phyloP scores from a whole-genome alignment of 2,113 vertebrate genomes.

The Sigmodon hispidus region DNA sequence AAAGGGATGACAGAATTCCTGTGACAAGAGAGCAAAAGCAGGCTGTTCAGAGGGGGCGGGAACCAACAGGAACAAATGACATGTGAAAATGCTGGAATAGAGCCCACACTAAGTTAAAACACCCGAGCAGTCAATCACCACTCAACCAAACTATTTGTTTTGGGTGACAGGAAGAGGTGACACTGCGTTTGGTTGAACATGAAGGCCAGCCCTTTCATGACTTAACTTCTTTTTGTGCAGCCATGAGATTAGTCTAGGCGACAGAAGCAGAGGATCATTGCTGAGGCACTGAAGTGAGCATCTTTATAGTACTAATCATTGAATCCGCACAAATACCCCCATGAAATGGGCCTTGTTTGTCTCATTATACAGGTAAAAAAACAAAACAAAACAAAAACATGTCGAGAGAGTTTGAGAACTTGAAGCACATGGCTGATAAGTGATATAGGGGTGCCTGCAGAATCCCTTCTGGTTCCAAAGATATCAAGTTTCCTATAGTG shows the following conservation, averaged over 20 bases:
- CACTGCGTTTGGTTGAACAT: neutral
- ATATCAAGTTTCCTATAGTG: neutral
- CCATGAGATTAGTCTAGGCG: neutral
- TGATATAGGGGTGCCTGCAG: too few species aligned
- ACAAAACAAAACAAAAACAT: neutral
- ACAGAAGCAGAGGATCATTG: neutral
- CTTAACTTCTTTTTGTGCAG: neutral
- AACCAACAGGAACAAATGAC: neutral
- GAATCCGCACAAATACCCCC: neutral
- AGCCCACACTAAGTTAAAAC: neutral
- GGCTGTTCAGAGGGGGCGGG: neutral
- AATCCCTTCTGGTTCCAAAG: neutral
- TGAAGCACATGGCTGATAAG: neutral
- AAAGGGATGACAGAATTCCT: too few species aligned
- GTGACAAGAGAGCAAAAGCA: neutral
- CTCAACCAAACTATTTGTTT: neutral
- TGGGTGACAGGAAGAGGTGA: neutral
- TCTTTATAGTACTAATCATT: neutral
- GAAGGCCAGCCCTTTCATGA: neutral
- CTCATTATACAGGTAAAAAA: neutral
- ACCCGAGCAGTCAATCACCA: neutral
- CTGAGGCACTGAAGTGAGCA: neutral
- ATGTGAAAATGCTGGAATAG: neutral
- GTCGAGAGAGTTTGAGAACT: neutral
- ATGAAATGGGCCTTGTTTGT: neutral